Base-by-base conservation (phyloP, 2,797 vertebrate species). In the Lithobates sylvaticus region DNA sequence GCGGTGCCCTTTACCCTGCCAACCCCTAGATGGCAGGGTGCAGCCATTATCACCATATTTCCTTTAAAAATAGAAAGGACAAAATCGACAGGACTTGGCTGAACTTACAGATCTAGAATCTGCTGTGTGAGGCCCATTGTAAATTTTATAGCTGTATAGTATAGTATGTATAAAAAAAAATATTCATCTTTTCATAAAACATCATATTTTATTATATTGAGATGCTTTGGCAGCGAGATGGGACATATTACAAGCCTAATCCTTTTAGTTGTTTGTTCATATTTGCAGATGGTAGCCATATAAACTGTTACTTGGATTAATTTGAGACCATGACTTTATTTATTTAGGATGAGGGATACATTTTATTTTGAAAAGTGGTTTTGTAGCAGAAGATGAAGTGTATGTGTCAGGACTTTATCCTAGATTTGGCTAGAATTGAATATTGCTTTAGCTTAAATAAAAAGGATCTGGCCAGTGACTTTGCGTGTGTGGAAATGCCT, bases 321-420 rank as follows among this genome's bases (percentile, higher is more conserved):
- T 36, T 80, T 81, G 64, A n/a, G 70, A 68, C 64, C 54, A 39
- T 39, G 36, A 39, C 68, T 78, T 77, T 67, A 73, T 77, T 86
- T 86, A 54, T 86, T 74, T 83, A 74, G 78, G 50, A 67, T 78
- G 54, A 42, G 64, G 67, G 47, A 83, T 73, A 83, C 78, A 87
- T 73, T 73, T 87, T 87, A 78, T 83, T 73, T 32, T 83, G 80
- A 39, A 65, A 42, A 77, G 68, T 58, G 69, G 76, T 83, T 50
- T 34, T 29, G 69, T 39, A 74, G 50, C 61, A 54, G 54, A 27
- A 29, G 29, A 18, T 78, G 23, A 73, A 83, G 18, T 65, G 73
- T 82, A 16, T 47, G 42, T 71, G 44, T 81, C 71, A 32, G 15
- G 64, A 76, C 36, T 50, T 83, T n/a, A 78, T 83, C 74, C 39